Conservation (phyloP, 2,113 vertebrate genomes). For the Desmodus rotundus region DNA sequence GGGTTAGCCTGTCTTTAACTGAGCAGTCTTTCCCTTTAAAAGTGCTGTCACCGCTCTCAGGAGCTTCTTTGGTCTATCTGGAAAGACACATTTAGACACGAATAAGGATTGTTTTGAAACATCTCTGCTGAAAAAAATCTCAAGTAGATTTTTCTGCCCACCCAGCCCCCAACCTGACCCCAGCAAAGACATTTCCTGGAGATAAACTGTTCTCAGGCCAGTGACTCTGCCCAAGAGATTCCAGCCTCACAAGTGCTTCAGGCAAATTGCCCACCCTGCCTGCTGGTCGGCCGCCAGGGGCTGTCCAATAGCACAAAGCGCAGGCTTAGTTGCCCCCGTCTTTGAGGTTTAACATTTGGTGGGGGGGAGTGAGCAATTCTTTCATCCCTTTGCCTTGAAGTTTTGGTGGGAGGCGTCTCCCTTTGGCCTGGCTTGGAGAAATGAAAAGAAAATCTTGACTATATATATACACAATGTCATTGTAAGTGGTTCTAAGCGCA, state of each 20-base stretch:
- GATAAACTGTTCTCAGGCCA: slow-evolving; percentile 21
- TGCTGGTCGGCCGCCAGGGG: background rate
- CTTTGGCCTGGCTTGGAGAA: background rate
- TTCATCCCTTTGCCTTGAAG: slow-evolving; percentile 24
- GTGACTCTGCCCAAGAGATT: background rate
- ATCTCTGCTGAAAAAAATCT: background rate
- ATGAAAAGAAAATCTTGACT: background rate
- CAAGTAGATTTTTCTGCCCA: background rate
- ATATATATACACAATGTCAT: background rate
- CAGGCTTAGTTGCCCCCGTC: background rate
- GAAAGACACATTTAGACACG: slow-evolving; percentile 3
- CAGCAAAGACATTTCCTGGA: slow-evolving; percentile 38
- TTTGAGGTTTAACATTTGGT: background rate
- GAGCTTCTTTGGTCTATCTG: background rate
- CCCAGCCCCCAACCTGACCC: background rate
- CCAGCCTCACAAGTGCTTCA: background rate
- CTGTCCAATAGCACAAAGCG: background rate
- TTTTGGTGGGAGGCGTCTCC: background rate
- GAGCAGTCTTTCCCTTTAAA: background rate
- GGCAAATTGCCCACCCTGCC: background rate
- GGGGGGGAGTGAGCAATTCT: background rate
- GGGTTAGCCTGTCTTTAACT: background rate
- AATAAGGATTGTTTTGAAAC: slow-evolving; percentile 6
- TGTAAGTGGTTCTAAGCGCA: background rate
- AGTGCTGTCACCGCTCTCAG: background rate